Conservation (phyloP, 2,113 vertebrate genomes). For the Protomyctophum bolini region DNA sequence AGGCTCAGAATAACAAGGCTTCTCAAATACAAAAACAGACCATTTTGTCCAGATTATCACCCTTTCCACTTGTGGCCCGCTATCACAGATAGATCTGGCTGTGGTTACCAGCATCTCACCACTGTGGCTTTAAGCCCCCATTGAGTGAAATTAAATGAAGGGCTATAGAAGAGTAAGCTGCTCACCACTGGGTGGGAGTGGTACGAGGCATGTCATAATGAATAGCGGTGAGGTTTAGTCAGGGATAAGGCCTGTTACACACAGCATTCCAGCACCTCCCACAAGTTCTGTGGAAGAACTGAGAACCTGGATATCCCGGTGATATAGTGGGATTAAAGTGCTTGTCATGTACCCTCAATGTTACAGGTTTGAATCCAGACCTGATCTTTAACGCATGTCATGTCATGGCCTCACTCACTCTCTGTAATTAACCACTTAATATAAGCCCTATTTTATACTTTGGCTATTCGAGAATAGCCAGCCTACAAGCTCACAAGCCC, state of each 20-base stretch:
- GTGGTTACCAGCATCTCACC: too few relatives aligned
- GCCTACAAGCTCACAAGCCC: too few relatives aligned
- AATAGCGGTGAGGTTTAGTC: not conserved
- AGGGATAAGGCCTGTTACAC: not conserved
- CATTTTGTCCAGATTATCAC: slow-evolving; percentile 51
- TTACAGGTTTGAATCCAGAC: slow-evolving; percentile 26
- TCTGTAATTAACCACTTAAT: too few relatives aligned
- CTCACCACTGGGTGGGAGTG: too few relatives aligned
- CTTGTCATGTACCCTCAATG: slow-evolving; percentile 1
- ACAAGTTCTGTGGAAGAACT: slow-evolving; percentile 40
- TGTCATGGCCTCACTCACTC: too few relatives aligned
- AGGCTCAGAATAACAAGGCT: slow-evolving; percentile 23
- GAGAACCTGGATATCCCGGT: slow-evolving; percentile 22
- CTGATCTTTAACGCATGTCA: not conserved
- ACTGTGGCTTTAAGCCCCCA: too few relatives aligned
- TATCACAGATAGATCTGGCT: not conserved
- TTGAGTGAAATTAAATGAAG: too few relatives aligned
- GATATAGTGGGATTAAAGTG: slow-evolving; percentile 32
- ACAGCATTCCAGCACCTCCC: not conserved
- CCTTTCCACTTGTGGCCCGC: not conserved
- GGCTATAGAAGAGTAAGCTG: too few relatives aligned
- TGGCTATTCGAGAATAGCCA: too few relatives aligned
- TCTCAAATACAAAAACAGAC: slow-evolving; percentile 27
- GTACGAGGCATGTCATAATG: not conserved
- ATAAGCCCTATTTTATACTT: too few relatives aligned